Evolutionary conservation across 2,888 invertebrate genomes (phyloP), one percentile per base, ranked within the genome.

Genomic region (Stenurella melanura): DNA sequence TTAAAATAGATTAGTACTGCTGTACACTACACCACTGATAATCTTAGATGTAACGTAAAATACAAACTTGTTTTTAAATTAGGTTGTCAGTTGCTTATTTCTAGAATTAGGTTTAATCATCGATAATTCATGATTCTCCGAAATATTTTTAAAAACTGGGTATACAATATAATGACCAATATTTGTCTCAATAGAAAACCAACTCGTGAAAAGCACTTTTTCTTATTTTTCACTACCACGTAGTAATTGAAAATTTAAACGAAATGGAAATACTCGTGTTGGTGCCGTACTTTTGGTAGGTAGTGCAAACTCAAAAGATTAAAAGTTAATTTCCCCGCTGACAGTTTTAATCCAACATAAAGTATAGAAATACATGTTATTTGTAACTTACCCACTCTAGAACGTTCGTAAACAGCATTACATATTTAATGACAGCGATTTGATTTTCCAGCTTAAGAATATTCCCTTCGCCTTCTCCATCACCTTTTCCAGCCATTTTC

Each of bases 381-480:
- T 50, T 50, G 50, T 50, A 50, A 93, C 95, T 92, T 88, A 95
- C 96, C 95, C 95, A 95, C 85, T 94, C 90, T 70, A 96, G 91
- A 70, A 95, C 93, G 88, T 96, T 96, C 89, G 95, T 93, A 86
- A 95, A 96, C 85, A 96, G 94, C 80, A 96, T 90, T 64, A 94
- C 94, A 89, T 95, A 96, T 89, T 96, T 96, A 80, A 96, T 92
- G 87, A 94, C 93, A 80, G 93, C 94, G 85, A 96, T 96, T 87
- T 94, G 94, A 82, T 93, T 94, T 87, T 95, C 95, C 85, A 95
- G 90, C 86, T 93, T 93, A 34, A 91, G 90, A 3, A 90, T 91
- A 75, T 90, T 89, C 74, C 92, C 92, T 78, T 90, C 89, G 63
- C 92, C 92, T 83, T 89, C 90, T n/a, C 92, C 92, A 84, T 89